These are phyloP conservation scores for Eilema griseolum DNA, from an alignment of 2,888 invertebrate genomes.

Conservation along the genomic window DNA sequence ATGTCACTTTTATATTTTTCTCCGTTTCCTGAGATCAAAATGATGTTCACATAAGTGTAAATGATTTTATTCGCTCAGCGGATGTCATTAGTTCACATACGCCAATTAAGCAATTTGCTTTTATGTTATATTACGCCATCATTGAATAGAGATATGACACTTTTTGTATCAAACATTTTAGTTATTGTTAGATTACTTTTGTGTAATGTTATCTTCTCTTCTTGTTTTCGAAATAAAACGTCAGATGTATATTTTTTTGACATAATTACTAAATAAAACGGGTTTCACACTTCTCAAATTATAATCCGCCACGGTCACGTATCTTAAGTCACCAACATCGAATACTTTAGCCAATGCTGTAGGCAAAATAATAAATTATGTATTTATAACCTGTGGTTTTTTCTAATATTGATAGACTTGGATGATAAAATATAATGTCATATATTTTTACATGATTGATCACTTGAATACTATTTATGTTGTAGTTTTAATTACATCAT, in stretches of 20 bases:
- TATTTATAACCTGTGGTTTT: background rate
- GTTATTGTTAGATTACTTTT: conserved; percentile 3
- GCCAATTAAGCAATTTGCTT: conserved; percentile 39
- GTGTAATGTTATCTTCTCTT: background rate
- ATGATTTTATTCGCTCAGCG: conserved; percentile 19
- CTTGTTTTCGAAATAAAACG: background rate
- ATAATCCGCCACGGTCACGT: background rate
- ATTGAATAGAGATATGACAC: conserved; percentile 14
- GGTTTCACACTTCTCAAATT: background rate
- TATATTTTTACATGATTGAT: conserved; percentile 5
- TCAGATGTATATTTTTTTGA: background rate
- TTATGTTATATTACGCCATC: conserved; percentile 26
- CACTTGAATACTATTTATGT: background rate
- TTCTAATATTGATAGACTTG: background rate
- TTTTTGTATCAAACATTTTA: conserved; percentile 8
- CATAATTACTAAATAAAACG: background rate
- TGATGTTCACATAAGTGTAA: conserved; percentile 5
- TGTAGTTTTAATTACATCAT: background rate
- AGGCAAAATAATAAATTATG: background rate
- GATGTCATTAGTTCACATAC: conserved; percentile 37
- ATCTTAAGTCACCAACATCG: background rate
- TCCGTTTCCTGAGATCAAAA: background rate
- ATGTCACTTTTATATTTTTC: background rate
- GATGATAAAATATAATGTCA: conserved; percentile 8
- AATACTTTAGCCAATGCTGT: background rate